Evolutionary conservation across 2,888 invertebrate species (phyloP), one percentile per base, ranked within the genome.

Genomic region (Diplolepis rosae): DNA sequence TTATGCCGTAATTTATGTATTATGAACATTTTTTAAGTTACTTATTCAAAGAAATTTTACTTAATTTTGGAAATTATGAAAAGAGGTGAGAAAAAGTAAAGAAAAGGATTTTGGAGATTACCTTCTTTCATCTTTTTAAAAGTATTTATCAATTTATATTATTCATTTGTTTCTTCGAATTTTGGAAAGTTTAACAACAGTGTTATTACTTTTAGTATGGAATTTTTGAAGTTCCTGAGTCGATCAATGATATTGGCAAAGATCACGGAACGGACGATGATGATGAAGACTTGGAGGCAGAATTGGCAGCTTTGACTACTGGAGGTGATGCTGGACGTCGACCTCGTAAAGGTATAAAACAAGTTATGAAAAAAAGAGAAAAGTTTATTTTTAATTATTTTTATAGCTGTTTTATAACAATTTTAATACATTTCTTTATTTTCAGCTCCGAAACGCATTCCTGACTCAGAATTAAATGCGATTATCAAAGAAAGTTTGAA

Each of bases 271-370:
- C 91, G 80, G 90, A 90, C 73, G 92, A 88, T 0, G 90, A 91
- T 81, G 96, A 97, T 84, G 93, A 93, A 71, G 96, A 96, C 84
- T 90, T 97, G 75, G 97, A 97, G 88, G 96, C 96, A 0, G 97
- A 98, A 88, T 89, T 97, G 77, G 93, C 94, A 39, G 95, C 94
- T 0, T 91, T 97, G 71, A 90, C 89, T 77, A 89, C 90, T 6
- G 91, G 90, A 13, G 24, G 35, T 22, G 84, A 86, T 45, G 88
- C 88, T 28, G 86, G 80, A 65, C 75, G 24, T 2, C 77, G 66
- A 69, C 76, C 80, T 39, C 79, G 84, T 70, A 84, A 80, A 82
- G 78, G 89, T 87, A 79, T 76, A 69, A 42, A 81, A 79, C n/a
- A n/a, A n/a, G n/a, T n/a, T n/a, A n/a, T n/a, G 68, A 51, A 6